phyloP scores from a whole-genome alignment of 2,797 vertebrate species.

The Periparus ater region DNA sequence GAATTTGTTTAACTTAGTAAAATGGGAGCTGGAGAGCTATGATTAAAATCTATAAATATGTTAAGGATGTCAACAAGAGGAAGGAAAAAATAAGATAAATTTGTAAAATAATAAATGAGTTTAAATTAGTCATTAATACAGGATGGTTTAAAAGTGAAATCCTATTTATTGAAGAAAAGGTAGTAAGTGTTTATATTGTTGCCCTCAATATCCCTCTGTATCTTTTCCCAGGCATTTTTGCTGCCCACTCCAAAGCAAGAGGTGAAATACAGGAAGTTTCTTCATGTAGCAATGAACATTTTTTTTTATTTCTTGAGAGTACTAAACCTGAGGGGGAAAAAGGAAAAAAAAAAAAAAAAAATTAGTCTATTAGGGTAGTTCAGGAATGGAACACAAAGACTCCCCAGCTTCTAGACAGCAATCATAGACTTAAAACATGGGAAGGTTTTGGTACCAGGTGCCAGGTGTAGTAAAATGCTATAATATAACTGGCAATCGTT shows the following conservation, averaged over 20 bases:
- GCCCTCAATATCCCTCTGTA: background rate
- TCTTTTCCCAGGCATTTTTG: background rate
- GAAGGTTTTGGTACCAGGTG: background rate
- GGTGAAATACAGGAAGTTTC: background rate
- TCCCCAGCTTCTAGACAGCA: background rate
- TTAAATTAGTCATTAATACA: background rate
- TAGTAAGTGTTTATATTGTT: background rate
- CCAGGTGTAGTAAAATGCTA: background rate
- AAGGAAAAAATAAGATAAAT: background rate
- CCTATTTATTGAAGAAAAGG: background rate
- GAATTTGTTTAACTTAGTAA: background rate
- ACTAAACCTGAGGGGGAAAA: background rate
- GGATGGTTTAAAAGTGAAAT: background rate
- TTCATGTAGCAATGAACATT: background rate
- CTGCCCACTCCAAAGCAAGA: background rate
- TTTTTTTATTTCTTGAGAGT: background rate
- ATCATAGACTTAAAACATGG: background rate
- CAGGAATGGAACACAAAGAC: background rate
- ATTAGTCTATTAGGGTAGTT: background rate
- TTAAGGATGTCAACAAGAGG: background rate
- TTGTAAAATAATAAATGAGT: background rate
- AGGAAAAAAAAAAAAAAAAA: background rate
- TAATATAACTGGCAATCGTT: background rate
- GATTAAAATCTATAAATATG: background rate
- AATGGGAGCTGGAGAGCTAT: background rate